Base-by-base conservation (phyloP, 2,797 vertebrate genomes). In the Periparus ater region DNA sequence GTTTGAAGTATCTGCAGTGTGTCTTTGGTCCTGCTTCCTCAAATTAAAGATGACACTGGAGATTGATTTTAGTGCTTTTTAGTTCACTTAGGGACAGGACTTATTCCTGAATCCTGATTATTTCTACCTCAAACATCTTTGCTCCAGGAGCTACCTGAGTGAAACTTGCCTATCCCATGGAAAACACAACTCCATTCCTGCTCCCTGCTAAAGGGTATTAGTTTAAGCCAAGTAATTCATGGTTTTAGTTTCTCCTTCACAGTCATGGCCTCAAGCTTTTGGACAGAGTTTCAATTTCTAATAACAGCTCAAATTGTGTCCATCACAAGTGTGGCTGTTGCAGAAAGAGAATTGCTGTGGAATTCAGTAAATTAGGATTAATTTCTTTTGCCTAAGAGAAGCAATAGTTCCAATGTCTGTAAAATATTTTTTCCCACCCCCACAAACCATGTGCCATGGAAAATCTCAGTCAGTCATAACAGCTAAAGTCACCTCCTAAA, bases 381-480 rank as follows among this genome's bases (percentile, higher is more conserved):
- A 82, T 86, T 93, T 85, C 21, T 82, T 86, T 74, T 85, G 74
- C 88, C 53, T 60, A 71, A 76, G 83, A 95, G 77, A 78, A 89
- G 80, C 71, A 94, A 25, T 58, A 86, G 84, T 70, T 90, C 58
- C 86, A 84, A 34, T 34, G 74, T 19, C 66, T 92, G 54, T 29
- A 72, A 89, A 58, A 44, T 34, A 40, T 54, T 79, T 63, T 26
- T 78, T 89, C 63, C 86, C 81, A 89, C 86, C 67, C 89, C 63
- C 79, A 74, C 76, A 90, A 83, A 80, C 71, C 55, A 55, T 38
- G 82, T 67, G 77, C 88, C 36, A 42, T 25, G 75, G 94, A 85
- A 93, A 85, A 88, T 74, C 62, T 61, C 93, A 67, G 48, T 79
- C 81, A 80, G 45, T 65, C 65, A 6, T 5, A 79, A 47, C 63